phyloP scores from a whole-genome alignment of 2,113 vertebrate genomes.

The Brachyhypopomus occidentalis region DNA sequence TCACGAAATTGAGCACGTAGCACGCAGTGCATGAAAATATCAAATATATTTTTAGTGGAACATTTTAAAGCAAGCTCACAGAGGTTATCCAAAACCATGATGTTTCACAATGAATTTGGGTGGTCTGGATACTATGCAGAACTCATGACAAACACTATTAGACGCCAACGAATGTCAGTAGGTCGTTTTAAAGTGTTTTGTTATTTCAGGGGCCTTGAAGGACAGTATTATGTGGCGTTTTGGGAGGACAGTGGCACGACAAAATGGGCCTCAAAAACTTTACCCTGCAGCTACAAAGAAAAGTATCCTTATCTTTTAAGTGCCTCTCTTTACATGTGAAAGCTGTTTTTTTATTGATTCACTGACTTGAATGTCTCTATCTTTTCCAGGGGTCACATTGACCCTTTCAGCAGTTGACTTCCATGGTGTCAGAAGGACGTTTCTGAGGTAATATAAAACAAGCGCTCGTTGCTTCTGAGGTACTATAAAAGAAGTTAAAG shows the following conservation, averaged over 20 bases:
- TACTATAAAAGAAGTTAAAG: conserved; percentile 20
- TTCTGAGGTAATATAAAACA: conserved; percentile 21
- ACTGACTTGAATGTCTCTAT: not conserved
- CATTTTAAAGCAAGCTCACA: no score
- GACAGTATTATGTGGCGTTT: conserved; percentile 47
- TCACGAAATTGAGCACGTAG: no score
- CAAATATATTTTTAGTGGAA: no score
- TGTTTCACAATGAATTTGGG: no score
- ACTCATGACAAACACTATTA: not conserved
- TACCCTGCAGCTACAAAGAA: not conserved
- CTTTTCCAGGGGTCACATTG: not conserved
- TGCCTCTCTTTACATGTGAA: not conserved
- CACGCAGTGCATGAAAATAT: no score
- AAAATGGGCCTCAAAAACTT: conserved; percentile 7
- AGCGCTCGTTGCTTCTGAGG: not conserved
- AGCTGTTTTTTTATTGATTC: not conserved
- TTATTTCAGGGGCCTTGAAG: conserved; percentile 7
- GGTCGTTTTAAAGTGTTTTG: not conserved
- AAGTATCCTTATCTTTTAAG: not conserved
- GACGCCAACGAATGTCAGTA: not conserved
- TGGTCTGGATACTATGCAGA: no score
- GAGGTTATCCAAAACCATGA: no score
- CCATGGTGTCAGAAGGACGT: not conserved
- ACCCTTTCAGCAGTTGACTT: not conserved
- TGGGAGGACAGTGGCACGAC: conserved; percentile 21